Evolutionary conservation across 1,140 invertebrate species (phyloP), one percentile per base, ranked within the genome.

Genomic region (Hyphantria cunea): DNA sequence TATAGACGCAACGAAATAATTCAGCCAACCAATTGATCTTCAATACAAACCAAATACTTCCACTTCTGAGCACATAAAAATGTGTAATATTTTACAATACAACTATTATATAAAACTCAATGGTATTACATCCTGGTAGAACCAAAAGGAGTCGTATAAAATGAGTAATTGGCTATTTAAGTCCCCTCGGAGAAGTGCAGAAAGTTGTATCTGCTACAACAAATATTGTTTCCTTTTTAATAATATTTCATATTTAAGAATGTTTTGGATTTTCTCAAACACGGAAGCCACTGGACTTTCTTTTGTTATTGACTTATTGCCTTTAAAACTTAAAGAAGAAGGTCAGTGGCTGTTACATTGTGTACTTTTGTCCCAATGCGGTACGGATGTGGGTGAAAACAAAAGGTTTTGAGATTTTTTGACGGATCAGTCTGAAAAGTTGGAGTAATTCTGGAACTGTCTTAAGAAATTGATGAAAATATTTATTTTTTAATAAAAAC

Each of bases 291-390:
- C 54, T 10, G 34, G 48, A 39, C 34, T 50, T 32, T 15, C 39
- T 48, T 50, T 50, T 50, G 56, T 50, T 59, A 50, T 48, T 48
- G 55, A 49, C 55, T 58, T 58, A 58, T 59, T 59, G 56, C 41
- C 56, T 59, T 59, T 59, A 59, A 59, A 59, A 59, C 56, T 59
- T 13, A 45, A 37, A 33, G 44, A 31, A 17, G 6, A 32, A 17
- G 55, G 32, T 47, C 54, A 34, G 34, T 56, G 42, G 55, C 17
- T 41, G 32, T 17, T 58, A 34, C 15, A 39, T 39, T 39, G 37
- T 39, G 37, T 39, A n/a, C 37, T 39, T 39, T 39, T 25, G 17
- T 25, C 17, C 17, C 2, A 25, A 25, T 25, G 17, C 17, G 1
- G 17, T 25, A 25, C 17, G n/a, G n/a, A n/a, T 25, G 1, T 25